Base-by-base conservation (phyloP, 2,888 invertebrate species). In the Andrena bucephala region DNA sequence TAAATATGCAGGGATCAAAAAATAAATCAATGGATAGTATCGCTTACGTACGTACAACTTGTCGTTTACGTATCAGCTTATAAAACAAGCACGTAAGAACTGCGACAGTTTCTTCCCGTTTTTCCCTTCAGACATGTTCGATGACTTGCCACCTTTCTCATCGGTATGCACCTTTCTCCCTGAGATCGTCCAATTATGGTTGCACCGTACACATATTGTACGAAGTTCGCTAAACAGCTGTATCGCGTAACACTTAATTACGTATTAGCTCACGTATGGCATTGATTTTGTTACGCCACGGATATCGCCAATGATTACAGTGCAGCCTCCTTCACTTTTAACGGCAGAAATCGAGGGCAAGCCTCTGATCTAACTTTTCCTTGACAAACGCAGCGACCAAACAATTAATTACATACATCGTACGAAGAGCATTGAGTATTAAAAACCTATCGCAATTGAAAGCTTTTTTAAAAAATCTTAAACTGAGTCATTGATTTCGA, bases 121-220 rank as follows among this genome's bases (percentile, higher is more conserved):
- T 2, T 10, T 62, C 24, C 57, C 13, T 16, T 24, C 27, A 10
- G 29, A 27, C 2, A 54, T 42, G 5, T 42, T 42, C 52, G 52
- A 63, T 5, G n/a, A 65, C 33, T 65, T 33, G 48, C 6, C 6
- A 42, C 29, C n/a, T 27, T 29, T 66, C 66, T 50, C 36, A 31
- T 60, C 66, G 36, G 3, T 33, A 60, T 52, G 36, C 29, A 50
- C 66, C 66, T 72, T 60, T 77, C 66, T 66, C 77, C 29, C 50
- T 27, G 77, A 29, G 8, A 50, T 42, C 73, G 1, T 24, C 29
- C 59, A 50, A 65, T 57, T 73, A 67, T 8, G n/a, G 2, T 36
- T 65, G 33, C 33, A 8, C 42, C 31, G n/a, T 31, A 59, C 13
- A 13, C 31, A 27, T 27, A 74, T 63, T 33, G 31, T 57, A 4